A percentile compares a stretch with the other conserved stretches of the same genome.
These are phyloP conservation scores for Pogonomyrmex californicus DNA, from an alignment of 1,140 invertebrate species.

Conservation along the genomic window DNA sequence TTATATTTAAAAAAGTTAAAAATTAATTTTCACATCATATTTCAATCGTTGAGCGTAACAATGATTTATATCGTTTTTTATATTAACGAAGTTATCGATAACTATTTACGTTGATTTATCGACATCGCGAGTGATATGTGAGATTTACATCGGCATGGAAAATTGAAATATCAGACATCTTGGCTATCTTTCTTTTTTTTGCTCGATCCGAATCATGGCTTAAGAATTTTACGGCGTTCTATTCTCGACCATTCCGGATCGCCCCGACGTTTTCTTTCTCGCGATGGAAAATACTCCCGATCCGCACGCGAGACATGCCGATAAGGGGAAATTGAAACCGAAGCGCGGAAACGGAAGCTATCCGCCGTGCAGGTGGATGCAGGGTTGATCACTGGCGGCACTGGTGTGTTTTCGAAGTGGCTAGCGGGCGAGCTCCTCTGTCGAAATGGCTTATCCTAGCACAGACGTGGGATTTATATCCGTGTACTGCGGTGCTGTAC, in stretches of 20 bases:
- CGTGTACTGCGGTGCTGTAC: conserved; percentile 45
- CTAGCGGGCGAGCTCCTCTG: conserved; percentile 35
- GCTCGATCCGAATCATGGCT: background rate
- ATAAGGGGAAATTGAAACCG: conserved; percentile 41
- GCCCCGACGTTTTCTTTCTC: background rate
- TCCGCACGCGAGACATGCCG: conserved; percentile 26
- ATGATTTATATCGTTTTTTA: background rate
- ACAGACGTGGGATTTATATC: conserved; percentile 72
- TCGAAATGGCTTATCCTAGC: conserved; percentile 67
- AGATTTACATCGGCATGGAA: conserved; percentile 7
- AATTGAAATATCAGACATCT: conserved; percentile 1
- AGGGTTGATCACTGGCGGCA: conserved; percentile 18
- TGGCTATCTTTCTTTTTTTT: background rate
- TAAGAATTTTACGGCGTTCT: conserved; percentile 7
- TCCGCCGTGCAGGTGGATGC: conserved; percentile 17
- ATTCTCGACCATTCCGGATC: background rate
- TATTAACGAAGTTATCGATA: background rate
- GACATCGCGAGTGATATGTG: background rate
- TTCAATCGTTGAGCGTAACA: background rate
- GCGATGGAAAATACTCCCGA: conserved; percentile 13
- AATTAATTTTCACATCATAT: background rate
- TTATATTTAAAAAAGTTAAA: background rate
- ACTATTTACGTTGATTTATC: conserved; percentile 14
- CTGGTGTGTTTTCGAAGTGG: conserved; percentile 48
- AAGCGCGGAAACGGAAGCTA: conserved; percentile 62